These are phyloP conservation scores for Willowsia nigromaculata DNA, from an alignment of 2,888 invertebrate species.

Conservation along the genomic window DNA sequence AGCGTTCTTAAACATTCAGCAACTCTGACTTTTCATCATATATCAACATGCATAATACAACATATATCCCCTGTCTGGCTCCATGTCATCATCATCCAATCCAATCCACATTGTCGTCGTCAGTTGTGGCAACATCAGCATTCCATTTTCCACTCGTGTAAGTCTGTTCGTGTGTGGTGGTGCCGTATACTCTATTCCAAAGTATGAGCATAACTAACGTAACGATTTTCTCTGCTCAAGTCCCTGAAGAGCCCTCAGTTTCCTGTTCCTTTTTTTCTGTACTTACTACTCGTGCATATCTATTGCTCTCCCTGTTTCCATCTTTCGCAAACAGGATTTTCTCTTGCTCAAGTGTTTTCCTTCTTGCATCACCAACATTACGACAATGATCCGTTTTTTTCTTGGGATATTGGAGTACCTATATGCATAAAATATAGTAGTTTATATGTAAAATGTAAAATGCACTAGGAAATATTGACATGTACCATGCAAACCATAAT, in stretches of 20 bases:
- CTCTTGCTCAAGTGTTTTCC: constrained; percentile 43
- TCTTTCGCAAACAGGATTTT: constrained; percentile 57
- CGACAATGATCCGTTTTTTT: neutral
- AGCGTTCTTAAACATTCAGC: too few relatives aligned
- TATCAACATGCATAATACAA: neutral
- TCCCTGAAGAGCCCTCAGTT: constrained; percentile 45
- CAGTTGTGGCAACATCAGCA: constrained; percentile 46
- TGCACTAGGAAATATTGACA: neutral
- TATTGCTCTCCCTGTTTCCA: neutral
- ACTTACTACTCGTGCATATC: neutral
- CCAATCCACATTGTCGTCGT: constrained; percentile 41
- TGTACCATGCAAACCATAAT: neutral
- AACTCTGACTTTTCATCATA: too few relatives aligned
- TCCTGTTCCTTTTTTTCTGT: constrained; percentile 29
- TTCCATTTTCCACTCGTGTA: constrained; percentile 31
- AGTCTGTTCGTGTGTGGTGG: neutral
- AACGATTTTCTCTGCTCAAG: constrained; percentile 51
- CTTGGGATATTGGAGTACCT: too few relatives aligned
- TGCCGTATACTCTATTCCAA: too few relatives aligned
- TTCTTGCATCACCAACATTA: constrained; percentile 39
- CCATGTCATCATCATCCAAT: constrained; percentile 35
- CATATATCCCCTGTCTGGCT: neutral
- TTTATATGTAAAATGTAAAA: neutral
- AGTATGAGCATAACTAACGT: neutral
- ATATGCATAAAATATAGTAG: neutral